Evolutionary conservation across 2,888 invertebrate genomes (phyloP), one percentile per base, ranked within the genome.

Genomic region (Polyploca ridens): DNA sequence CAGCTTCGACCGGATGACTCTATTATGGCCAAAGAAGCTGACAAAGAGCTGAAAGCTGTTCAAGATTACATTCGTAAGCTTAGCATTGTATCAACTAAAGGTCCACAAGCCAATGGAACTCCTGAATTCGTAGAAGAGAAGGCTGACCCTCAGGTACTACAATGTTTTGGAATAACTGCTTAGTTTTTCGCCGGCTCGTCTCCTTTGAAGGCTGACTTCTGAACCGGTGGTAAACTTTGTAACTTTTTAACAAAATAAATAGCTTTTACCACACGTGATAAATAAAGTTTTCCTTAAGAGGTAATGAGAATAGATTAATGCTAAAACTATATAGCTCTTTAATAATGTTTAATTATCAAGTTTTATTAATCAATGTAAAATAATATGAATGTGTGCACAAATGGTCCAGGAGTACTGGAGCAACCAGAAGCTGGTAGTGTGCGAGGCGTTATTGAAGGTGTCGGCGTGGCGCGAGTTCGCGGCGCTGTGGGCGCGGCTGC

Each of bases 371-470:
- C 13, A 41, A 13, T 38, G 10, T 38, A 1, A 1, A 11, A 54
- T 16, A 27, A 8, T 64, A 14, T 11, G 35, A 19, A 46, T 62
- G 38, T n/a, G 54, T 38, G 0, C 33, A 14, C 49, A 19, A 11
- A 27, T 62, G n/a, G n/a, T 49, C 13, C 64, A 94, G 93, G 94
- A 94, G 65, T 94, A 95, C 77, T 91, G 94, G 83, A 93, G 89
- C 63, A 99, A 99, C 93, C 99, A 99, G 90, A 99, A 99, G 91
- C 96, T 99, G 78, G 98, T 98, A 35, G 94, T 99, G 33, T 97
- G 98, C 78, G 98, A 98, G 86, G 98, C 99, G 0, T 90, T 99
- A 62, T 87, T 99, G 10, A 95, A 96, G 71, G 96, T 98, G 72
- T 99, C 98, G 1, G 98, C 98, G 77, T 99, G 99, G 99, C 95